These are phyloP conservation scores for Sisyra terminalis DNA, from an alignment of 2,888 invertebrate genomes.

Conservation along the genomic window DNA sequence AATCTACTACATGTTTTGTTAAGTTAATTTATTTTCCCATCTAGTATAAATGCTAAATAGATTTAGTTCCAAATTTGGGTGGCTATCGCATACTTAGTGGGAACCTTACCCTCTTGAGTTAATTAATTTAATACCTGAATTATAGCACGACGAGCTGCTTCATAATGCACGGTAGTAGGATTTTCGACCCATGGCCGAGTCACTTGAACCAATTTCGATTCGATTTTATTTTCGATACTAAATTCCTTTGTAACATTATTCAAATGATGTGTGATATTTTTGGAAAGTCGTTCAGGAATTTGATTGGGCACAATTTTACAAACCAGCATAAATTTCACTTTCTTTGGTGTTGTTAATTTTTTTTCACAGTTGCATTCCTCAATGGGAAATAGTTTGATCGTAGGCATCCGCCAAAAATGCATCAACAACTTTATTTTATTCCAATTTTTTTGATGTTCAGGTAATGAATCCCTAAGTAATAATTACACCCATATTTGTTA, in stretches of 20 bases:
- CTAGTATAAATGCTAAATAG: too few relatives aligned
- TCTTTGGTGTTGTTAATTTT: constrained; percentile 15
- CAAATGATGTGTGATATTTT: constrained; percentile 17
- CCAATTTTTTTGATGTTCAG: constrained; percentile 22
- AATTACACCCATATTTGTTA: too few relatives aligned
- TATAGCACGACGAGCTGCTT: constrained; percentile 26
- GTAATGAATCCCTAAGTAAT: constrained; percentile 16
- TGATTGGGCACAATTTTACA: constrained; percentile 26
- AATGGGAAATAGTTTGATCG: constrained; percentile 20
- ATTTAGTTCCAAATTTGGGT: too few relatives aligned
- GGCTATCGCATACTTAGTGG: too few relatives aligned
- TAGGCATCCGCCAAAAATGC: constrained; percentile 28
- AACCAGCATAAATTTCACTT: constrained; percentile 21
- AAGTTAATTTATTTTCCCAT: too few relatives aligned
- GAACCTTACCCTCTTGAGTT: too few relatives aligned
- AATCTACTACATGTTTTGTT: too few relatives aligned
- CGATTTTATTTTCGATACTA: constrained; percentile 21
- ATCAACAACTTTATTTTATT: constrained; percentile 25
- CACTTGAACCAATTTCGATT: constrained; percentile 17
- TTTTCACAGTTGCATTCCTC: constrained; percentile 22
- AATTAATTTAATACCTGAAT: constrained; percentile 21
- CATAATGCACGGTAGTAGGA: constrained; percentile 22
- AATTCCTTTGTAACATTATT: constrained; percentile 18
- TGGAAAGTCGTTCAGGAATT: constrained; percentile 18
- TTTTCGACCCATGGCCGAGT: constrained; percentile 27